Evolutionary conservation across 2,888 invertebrate genomes (phyloP).

Genomic region (Oligia latruncula): DNA sequence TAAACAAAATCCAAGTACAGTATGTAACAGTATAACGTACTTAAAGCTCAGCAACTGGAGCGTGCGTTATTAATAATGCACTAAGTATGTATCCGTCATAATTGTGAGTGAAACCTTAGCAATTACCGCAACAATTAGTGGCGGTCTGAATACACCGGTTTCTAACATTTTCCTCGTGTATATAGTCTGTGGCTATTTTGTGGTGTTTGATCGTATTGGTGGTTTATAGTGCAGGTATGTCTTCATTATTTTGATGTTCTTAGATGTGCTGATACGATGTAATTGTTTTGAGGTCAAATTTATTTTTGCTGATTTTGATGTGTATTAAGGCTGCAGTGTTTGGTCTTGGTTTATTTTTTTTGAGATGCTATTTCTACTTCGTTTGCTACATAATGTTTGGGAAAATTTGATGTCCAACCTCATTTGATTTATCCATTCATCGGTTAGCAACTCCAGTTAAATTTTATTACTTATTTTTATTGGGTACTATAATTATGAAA

Average conservation of each 20-base stretch:
- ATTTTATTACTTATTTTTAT: background rate
- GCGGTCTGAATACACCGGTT: constrained; percentile 84
- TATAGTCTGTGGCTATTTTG: constrained; percentile 37
- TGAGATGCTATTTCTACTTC: background rate
- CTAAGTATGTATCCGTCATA: constrained; percentile 86
- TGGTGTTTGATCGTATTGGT: constrained; percentile 32
- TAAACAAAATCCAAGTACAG: constrained; percentile 63
- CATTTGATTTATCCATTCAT: background rate
- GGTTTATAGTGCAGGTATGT: constrained; percentile 17
- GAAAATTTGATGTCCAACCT: too few relatives aligned
- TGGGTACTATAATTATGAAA: background rate
- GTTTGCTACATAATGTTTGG: background rate
- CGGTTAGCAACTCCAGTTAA: background rate
- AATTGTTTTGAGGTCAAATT: background rate
- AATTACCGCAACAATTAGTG: constrained; percentile 88
- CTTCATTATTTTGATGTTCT: constrained; percentile 14
- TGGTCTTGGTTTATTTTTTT: background rate
- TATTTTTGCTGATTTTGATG: background rate
- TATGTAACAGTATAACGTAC: constrained; percentile 68
- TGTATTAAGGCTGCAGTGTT: background rate
- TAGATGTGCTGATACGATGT: background rate
- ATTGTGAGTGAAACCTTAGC: constrained; percentile 88
- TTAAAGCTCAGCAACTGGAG: constrained; percentile 73
- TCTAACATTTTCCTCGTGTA: constrained; percentile 62
- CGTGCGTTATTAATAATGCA: constrained; percentile 85